These are phyloP conservation scores for Drosophila borealis DNA, from an alignment of 2,888 invertebrate genomes.

Conservation along the genomic window DNA sequence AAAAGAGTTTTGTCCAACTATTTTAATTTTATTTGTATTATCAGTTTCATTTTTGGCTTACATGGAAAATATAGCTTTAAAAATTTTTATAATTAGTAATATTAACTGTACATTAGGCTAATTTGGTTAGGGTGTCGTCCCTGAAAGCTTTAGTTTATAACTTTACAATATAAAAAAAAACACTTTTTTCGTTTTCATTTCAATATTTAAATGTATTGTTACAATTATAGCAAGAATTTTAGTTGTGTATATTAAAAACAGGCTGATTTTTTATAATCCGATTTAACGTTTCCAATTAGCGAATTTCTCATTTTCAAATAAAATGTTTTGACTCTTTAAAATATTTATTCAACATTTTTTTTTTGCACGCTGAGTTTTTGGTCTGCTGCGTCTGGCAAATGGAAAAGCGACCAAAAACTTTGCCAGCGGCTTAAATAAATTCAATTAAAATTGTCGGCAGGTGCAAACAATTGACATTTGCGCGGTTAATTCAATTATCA, in stretches of 20 bases:
- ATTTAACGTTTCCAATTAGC: constrained; percentile 2
- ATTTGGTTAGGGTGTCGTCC: too few relatives aligned
- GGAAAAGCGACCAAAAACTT: constrained; percentile 17
- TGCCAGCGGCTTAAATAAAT: constrained; percentile 69
- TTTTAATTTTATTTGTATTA: too few relatives aligned
- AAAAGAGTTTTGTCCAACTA: too few relatives aligned
- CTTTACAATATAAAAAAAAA: too few relatives aligned
- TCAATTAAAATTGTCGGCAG: constrained; percentile 66
- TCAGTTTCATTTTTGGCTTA: too few relatives aligned
- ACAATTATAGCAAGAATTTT: too few relatives aligned
- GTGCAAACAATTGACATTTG: constrained; percentile 62
- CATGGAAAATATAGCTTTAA: too few relatives aligned
- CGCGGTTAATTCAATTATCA: constrained; percentile 68
- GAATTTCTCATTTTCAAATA: not conserved
- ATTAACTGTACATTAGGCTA: too few relatives aligned
- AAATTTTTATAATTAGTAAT: too few relatives aligned
- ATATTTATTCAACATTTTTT: not conserved
- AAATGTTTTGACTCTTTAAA: not conserved
- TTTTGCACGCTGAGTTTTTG: constrained; percentile 2
- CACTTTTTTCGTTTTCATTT: too few relatives aligned
- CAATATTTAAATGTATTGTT: too few relatives aligned
- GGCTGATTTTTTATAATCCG: not conserved
- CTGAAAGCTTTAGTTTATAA: too few relatives aligned
- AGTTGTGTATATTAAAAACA: not conserved
- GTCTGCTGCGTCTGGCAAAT: constrained; percentile 1